Base-by-base conservation (phyloP, 1,140 invertebrate species). In the Rhyzopertha dominica region DNA sequence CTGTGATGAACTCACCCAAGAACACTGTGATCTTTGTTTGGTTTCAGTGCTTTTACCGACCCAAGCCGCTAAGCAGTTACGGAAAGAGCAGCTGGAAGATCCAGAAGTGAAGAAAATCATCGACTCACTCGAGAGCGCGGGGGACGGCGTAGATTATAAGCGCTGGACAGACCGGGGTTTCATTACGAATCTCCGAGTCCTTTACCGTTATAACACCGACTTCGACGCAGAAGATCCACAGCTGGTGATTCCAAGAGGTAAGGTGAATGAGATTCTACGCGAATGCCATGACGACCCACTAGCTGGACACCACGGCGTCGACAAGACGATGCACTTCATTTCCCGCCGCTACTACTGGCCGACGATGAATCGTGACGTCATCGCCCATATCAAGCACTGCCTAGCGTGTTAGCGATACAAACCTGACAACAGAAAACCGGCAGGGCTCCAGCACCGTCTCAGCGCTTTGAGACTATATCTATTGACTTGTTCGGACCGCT, bases 401-500 rank as follows among this genome's bases (percentile, higher is more conserved):
- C 8, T 4, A 0, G 32, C 7, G 0, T 60, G 57, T 43, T 54
- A 56, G 26, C 24, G 20, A 12, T 29, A 56, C 25, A 69, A 68
- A 37, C 39, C 47, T 7, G n/a, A 26, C 4, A 54, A 45, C 34
- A 17, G 17, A 2, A 54, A 49, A 35, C 43, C 54, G 2, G 39
- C 45, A 7, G 50, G 50, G 1, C 43, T 58, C 29, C 41, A 0
- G 40, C 34, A 2, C 10, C 41, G 5, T 34, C 14, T 22, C 32
- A 47, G 32, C 12, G 55, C 12, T 55, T 52, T 54, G 51, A 43
- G 49, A 53, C 47, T 46, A 54, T 49, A 62, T 60, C 54, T 55
- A 29, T 58, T 4, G 56, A 65, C 34, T 42, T 63, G n/a, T 58
- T 64, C 26, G 60, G 63, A 4, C 58, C 63, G 2, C 35, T 66